Percentiles rank a stretch among this genome's conserved stretches.
Conservation (phyloP, 2,888 invertebrate genomes). For the Eurytoma californica region DNA sequence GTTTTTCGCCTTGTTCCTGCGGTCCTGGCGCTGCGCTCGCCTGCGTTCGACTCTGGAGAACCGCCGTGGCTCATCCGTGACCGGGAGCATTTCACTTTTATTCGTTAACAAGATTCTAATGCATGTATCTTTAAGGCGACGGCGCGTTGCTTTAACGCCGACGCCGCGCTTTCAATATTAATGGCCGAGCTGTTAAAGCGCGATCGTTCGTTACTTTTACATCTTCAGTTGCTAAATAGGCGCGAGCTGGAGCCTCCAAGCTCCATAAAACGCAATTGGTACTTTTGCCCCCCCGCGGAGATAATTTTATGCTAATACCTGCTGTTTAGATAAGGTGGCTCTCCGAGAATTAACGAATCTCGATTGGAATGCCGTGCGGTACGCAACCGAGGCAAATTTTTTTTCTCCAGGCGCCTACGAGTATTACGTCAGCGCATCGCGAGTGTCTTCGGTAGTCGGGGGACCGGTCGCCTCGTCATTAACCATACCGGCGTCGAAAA, state of each 20-base stretch:
- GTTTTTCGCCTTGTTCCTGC: neutral
- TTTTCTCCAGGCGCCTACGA: neutral
- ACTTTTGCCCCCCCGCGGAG: neutral
- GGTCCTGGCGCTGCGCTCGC: too few relatives aligned
- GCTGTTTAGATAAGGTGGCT: constrained; percentile 1
- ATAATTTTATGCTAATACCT: neutral
- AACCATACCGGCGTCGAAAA: constrained; percentile 1
- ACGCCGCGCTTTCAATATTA: too few relatives aligned
- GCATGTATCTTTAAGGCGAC: too few relatives aligned
- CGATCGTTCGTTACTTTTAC: neutral
- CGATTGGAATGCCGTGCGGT: neutral
- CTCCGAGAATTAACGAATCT: neutral
- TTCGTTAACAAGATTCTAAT: too few relatives aligned
- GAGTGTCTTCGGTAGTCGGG: neutral
- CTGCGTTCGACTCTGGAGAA: too few relatives aligned
- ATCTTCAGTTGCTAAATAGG: neutral
- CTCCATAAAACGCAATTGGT: neutral
- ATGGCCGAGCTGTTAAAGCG: too few relatives aligned
- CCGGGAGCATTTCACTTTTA: too few relatives aligned
- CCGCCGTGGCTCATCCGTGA: too few relatives aligned
- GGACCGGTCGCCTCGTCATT: constrained; percentile 12
- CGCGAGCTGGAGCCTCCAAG: neutral
- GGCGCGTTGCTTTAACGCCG: too few relatives aligned
- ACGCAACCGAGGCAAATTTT: neutral
- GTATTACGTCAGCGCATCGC: neutral